Evolutionary conservation across 53 echinoderm and acorn worm genomes (phyloP).

Genomic region (Luidia sarsii): DNA sequence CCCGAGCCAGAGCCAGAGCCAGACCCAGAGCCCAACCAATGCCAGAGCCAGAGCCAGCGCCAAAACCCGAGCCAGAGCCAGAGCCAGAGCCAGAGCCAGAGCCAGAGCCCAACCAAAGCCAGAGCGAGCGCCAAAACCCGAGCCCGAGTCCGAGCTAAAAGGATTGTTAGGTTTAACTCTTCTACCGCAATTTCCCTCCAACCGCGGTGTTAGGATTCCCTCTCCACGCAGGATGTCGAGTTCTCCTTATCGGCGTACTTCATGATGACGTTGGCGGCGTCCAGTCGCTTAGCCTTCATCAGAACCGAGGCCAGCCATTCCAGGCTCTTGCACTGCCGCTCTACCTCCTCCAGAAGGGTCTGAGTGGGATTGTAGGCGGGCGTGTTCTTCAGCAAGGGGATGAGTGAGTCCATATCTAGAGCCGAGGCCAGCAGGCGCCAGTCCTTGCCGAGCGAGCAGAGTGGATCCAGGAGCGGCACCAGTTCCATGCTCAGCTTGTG

Average conservation of each 20-base stretch:
- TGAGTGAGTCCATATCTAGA: conserved; percentile 59
- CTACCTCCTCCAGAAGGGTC: conserved; percentile 66
- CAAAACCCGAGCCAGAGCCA: too few species aligned
- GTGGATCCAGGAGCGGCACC: conserved; percentile 63
- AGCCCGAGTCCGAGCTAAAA: too few species aligned
- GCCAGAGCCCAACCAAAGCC: too few species aligned
- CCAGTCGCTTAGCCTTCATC: conserved; percentile 48
- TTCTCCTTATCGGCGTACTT: conserved; percentile 24
- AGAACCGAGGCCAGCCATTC: conserved; percentile 68
- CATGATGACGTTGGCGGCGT: conserved; percentile 68
- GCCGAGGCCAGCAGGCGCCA: conserved; percentile 76
- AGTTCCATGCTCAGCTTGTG: conserved; percentile 69
- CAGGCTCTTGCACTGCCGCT: conserved; percentile 57
- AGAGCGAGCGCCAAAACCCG: too few species aligned
- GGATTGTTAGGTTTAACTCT: too few species aligned
- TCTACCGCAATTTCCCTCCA: background rate
- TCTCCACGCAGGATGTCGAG: background rate
- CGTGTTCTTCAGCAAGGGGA: conserved; percentile 61
- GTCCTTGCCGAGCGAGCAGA: conserved; percentile 54
- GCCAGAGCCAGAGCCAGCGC: too few species aligned
- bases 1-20: too few species aligned
- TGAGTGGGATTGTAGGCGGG: conserved; percentile 64
- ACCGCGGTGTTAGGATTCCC: background rate
- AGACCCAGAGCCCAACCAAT: too few species aligned
- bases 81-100: too few species aligned